A percentile compares a stretch with the other conserved stretches of the same genome.
Evolutionary conservation across 2,113 vertebrate genomes (phyloP).

Genomic region (Macrotis lagotis): DNA sequence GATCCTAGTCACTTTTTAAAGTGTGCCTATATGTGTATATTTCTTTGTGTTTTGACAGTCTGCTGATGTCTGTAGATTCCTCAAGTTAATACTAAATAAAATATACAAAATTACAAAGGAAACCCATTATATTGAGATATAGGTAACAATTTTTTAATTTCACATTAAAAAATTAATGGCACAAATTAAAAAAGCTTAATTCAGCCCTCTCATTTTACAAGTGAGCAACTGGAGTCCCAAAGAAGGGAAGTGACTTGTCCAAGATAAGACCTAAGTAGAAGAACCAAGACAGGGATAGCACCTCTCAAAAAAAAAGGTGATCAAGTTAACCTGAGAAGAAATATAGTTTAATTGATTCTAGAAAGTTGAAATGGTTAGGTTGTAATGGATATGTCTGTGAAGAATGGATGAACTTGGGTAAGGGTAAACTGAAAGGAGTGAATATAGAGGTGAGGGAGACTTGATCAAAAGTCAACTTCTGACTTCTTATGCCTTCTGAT

Average conservation of each 20-base stretch:
- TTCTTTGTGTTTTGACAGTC: background rate
- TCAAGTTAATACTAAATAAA: background rate
- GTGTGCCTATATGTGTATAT: background rate
- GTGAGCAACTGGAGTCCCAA: background rate
- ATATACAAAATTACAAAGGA: background rate
- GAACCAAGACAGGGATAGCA: background rate
- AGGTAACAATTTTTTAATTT: background rate
- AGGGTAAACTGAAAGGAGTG: constrained; percentile 15
- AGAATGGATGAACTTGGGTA: background rate
- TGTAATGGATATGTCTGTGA: background rate
- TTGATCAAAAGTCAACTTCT: background rate
- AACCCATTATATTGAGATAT: background rate
- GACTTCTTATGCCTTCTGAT: background rate
- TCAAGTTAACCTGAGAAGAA: background rate
- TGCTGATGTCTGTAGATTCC: background rate
- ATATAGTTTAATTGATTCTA: background rate
- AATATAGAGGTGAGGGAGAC: background rate
- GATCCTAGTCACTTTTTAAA: background rate
- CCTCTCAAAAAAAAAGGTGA: background rate
- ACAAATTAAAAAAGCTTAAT: no score
- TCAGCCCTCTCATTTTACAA: background rate
- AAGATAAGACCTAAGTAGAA: background rate
- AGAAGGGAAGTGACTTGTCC: background rate
- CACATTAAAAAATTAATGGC: no score
- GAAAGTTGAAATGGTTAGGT: no score